Evolutionary conservation across 2,113 vertebrate genomes (phyloP).

Genomic region (Sander vitreus): DNA sequence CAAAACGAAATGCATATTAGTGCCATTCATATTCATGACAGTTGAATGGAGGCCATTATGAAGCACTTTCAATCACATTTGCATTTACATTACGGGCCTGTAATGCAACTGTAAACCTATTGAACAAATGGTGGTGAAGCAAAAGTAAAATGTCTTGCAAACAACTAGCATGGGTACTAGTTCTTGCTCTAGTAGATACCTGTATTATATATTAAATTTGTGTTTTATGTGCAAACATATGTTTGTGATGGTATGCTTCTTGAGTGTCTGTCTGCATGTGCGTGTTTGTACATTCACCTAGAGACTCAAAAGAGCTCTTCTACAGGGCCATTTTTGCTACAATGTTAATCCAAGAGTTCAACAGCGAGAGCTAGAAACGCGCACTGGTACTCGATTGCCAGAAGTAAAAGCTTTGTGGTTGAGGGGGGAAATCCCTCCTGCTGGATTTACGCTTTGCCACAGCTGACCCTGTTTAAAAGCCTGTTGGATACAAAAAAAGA

Average conservation of each 20-base stretch:
- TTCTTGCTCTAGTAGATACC: not conserved
- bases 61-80: slow-evolving; percentile 76
- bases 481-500: slow-evolving; percentile 50
- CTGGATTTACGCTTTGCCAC: slow-evolving; percentile 69
- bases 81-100: slow-evolving; percentile 71
- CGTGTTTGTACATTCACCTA: slow-evolving; percentile 34
- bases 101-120: slow-evolving; percentile 39
- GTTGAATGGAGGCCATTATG: slow-evolving; percentile 67
- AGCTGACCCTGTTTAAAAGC: slow-evolving; percentile 61
- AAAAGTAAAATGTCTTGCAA: slow-evolving; percentile 23
- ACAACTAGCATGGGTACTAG: not conserved
- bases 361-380: slow-evolving; percentile 47
- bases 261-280: slow-evolving; percentile 9
- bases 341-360: slow-evolving; percentile 59
- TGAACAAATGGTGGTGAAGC: slow-evolving; percentile 15
- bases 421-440: slow-evolving; percentile 63
- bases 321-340: slow-evolving; percentile 33
- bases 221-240: not conserved
- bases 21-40: slow-evolving; percentile 73
- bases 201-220: not conserved
- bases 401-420: slow-evolving; percentile 65
- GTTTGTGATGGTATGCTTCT: slow-evolving; percentile 2
- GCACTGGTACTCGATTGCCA: slow-evolving; percentile 48
- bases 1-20: slow-evolving; percentile 74
- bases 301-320: slow-evolving; percentile 40